These are phyloP conservation scores for Polietes domitor DNA, from an alignment of 2,888 invertebrate genomes.

Conservation along the genomic window DNA sequence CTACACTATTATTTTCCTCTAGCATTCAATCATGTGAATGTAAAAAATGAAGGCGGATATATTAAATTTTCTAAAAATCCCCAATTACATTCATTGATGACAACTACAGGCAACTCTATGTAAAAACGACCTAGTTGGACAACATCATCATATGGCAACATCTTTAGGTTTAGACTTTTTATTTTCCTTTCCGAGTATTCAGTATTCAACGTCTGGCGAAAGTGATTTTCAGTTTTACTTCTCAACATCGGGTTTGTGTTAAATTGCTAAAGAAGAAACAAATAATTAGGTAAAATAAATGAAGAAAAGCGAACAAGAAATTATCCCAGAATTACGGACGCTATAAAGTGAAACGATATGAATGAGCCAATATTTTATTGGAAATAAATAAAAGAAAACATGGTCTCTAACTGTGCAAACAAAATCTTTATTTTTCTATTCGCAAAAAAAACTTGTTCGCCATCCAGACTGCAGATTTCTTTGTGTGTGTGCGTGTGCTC, in stretches of 20 bases:
- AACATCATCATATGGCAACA: constrained; percentile 29
- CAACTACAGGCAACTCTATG: constrained; percentile 35
- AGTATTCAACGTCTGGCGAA: constrained; percentile 64
- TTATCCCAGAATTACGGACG: neutral
- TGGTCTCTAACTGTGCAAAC: neutral
- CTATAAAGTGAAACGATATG: neutral
- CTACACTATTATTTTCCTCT: no score
- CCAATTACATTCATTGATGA: no score
- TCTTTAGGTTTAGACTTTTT: constrained; percentile 43
- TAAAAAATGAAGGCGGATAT: no score
- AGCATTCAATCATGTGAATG: no score
- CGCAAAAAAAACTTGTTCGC: constrained; percentile 55
- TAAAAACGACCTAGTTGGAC: constrained; percentile 28
- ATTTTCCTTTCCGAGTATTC: constrained; percentile 49
- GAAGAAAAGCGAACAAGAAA: constrained; percentile 21
- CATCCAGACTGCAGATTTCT: constrained; percentile 63
- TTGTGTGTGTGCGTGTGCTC: constrained; percentile 33
- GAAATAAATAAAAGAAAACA: neutral
- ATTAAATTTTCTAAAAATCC: no score
- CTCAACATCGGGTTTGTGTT: constrained; percentile 68
- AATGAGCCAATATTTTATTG: neutral
- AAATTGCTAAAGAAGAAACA: constrained; percentile 23
- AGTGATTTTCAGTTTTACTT: constrained; percentile 71
- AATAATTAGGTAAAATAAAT: constrained; percentile 23
- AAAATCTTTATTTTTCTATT: neutral